Evolutionary conservation across 2,113 vertebrate species (phyloP).

Genomic region (Cephalopholis sonnerati): DNA sequence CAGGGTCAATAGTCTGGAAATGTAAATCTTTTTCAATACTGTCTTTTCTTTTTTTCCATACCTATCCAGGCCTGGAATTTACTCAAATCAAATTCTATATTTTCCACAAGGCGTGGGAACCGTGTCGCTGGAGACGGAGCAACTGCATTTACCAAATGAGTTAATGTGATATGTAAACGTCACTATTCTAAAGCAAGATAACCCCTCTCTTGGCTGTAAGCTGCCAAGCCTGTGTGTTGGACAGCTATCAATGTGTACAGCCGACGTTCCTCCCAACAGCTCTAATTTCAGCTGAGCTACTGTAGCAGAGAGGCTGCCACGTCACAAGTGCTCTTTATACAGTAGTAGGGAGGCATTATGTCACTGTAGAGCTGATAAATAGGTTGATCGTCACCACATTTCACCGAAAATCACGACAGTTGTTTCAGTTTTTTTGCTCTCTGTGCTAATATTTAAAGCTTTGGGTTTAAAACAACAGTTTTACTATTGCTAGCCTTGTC

Average conservation of each 20-base stretch:
- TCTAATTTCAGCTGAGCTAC: conserved; percentile 63
- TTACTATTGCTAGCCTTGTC: background rate
- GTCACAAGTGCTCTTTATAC: conserved; percentile 39
- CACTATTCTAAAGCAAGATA: background rate
- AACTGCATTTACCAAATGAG: background rate
- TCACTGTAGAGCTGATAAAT: conserved; percentile 29
- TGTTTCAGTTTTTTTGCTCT: background rate
- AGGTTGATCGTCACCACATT: background rate
- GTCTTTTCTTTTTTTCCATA: too few relatives aligned
- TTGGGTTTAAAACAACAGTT: background rate
- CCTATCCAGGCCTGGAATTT: too few relatives aligned
- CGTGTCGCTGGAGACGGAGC: background rate
- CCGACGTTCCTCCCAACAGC: conserved; percentile 44
- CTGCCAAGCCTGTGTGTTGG: conserved; percentile 33
- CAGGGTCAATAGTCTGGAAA: too few relatives aligned
- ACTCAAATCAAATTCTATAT: too few relatives aligned
- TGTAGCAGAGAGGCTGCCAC: conserved; percentile 41
- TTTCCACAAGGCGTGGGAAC: too few relatives aligned
- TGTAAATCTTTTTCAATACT: too few relatives aligned
- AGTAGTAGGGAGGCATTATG: conserved; percentile 18
- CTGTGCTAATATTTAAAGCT: background rate
- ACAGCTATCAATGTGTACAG: conserved; percentile 44
- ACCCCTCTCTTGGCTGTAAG: conserved; percentile 3
- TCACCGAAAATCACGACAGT: background rate
- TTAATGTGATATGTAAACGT: conserved; percentile 18